phyloP scores from a whole-genome alignment of 2,113 vertebrate genomes.

The Muntiacus reevesi region DNA sequence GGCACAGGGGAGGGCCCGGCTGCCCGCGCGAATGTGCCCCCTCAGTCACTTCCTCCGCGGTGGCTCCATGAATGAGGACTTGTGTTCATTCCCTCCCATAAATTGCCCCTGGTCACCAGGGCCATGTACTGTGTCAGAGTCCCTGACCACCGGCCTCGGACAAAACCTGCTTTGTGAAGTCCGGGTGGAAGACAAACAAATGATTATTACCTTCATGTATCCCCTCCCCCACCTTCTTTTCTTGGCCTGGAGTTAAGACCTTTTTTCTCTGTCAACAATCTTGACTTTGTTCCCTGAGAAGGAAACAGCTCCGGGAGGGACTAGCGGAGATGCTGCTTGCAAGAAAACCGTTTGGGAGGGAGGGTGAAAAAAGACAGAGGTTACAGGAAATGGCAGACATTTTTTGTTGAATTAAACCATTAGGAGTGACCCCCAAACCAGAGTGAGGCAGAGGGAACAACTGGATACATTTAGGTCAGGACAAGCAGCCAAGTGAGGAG shows the following conservation, averaged over 20 bases:
- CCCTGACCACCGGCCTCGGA: constrained; percentile 85
- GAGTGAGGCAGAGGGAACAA: constrained; percentile 89
- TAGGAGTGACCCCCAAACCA: constrained; percentile 91
- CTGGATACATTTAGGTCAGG: constrained; percentile 93
- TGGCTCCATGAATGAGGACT: constrained; percentile 86
- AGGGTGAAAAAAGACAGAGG: constrained; percentile 94
- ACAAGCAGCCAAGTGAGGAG: constrained; percentile 89
- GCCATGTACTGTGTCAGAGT: constrained; percentile 89
- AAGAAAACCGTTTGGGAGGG: constrained; percentile 88
- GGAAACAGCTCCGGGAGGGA: constrained; percentile 80
- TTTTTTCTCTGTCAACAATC: constrained; percentile 86
- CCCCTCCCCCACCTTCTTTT: constrained; percentile 43
- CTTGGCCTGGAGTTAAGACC: constrained; percentile 81
- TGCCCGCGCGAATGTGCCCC: constrained; percentile 80
- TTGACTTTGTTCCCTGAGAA: constrained; percentile 88
- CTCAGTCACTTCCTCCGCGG: constrained; percentile 82
- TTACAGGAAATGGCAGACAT: constrained; percentile 97
- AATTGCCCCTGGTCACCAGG: constrained; percentile 90
- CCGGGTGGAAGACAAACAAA: constrained; percentile 85
- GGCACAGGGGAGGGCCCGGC: constrained; percentile 75
- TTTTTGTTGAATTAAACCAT: constrained; percentile 99
- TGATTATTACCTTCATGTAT: constrained; percentile 77
- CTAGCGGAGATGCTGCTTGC: constrained; percentile 80
- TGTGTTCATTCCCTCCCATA: constrained; percentile 84
- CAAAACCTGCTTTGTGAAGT: constrained; percentile 86